Percentiles rank a stretch among this genome's conserved stretches.
These are phyloP conservation scores for Oedothorax gibbosus DNA, from an alignment of 1,140 invertebrate species.

Conservation along the genomic window DNA sequence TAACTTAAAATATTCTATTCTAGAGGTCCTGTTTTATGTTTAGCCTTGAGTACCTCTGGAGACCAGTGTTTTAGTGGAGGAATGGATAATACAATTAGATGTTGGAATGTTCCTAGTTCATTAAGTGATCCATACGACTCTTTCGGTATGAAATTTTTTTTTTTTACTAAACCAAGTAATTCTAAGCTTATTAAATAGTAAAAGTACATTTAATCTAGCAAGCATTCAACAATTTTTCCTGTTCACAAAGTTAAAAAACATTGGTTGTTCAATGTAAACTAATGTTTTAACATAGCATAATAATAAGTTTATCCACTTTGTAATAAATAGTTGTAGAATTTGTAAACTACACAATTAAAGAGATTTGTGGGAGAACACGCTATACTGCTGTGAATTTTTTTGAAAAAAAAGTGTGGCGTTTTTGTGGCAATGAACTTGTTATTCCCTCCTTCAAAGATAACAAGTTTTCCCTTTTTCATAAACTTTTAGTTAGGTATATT, in stretches of 20 bases:
- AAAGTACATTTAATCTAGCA: background rate
- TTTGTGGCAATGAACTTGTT: too few relatives aligned
- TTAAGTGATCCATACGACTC: slow-evolving; percentile 98
- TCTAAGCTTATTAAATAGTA: background rate
- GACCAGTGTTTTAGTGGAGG: slow-evolving; percentile 96
- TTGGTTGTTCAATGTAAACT: too few relatives aligned
- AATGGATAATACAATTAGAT: slow-evolving; percentile 91
- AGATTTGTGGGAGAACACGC: too few relatives aligned
- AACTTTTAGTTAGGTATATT: too few relatives aligned
- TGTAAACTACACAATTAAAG: too few relatives aligned
- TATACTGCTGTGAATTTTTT: too few relatives aligned
- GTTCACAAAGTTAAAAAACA: background rate
- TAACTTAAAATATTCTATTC: background rate
- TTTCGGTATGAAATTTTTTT: slow-evolving; percentile 75
- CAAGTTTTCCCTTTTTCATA: too few relatives aligned
- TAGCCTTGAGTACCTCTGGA: slow-evolving; percentile 91
- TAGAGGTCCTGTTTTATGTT: slow-evolving; percentile 87
- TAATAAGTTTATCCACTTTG: too few relatives aligned
- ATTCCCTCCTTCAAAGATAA: too few relatives aligned
- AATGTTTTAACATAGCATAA: too few relatives aligned
- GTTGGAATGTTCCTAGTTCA: slow-evolving; percentile 94
- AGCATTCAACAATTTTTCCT: background rate
- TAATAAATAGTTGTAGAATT: too few relatives aligned
- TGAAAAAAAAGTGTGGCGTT: too few relatives aligned
- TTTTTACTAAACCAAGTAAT: background rate